phyloP scores from a whole-genome alignment of 2,113 vertebrate species.

The Podarcis cretensis region DNA sequence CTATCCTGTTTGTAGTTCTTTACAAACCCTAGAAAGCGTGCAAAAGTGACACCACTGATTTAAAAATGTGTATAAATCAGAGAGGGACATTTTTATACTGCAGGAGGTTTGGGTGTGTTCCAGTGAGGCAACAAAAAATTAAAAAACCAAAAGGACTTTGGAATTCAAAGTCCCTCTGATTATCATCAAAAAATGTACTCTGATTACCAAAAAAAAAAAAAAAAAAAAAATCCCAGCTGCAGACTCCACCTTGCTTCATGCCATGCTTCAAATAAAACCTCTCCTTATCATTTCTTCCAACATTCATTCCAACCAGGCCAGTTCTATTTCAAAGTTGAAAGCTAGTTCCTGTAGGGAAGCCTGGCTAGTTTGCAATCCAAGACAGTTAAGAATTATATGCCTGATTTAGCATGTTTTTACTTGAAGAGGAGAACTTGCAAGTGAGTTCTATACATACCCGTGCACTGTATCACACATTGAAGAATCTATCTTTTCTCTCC shows the following conservation, averaged over 20 bases:
- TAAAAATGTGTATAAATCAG: neutral
- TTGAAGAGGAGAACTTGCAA: neutral
- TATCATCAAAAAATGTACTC: neutral
- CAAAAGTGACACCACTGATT: neutral
- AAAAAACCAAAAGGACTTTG: neutral
- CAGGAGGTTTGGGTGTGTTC: neutral
- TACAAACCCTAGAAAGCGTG: conserved; percentile 5
- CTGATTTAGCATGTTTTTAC: neutral
- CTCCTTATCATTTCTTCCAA: neutral
- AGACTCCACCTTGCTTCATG: neutral
- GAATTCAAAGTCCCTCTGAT: neutral
- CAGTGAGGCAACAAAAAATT: neutral
- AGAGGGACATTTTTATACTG: neutral
- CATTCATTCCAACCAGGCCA: neutral
- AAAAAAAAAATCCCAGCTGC: neutral
- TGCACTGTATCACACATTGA: neutral
- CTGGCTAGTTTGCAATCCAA: conserved; percentile 25
- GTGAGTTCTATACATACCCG: neutral
- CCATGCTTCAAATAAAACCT: neutral
- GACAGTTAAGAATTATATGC: conserved; percentile 5
- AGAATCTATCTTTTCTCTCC: neutral
- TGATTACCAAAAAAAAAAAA: neutral
- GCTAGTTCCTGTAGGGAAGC: neutral
- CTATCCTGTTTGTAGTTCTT: neutral
- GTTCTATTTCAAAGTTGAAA: conserved; percentile 32